Evolutionary conservation across 2,888 invertebrate species (phyloP).

Genomic region (Muschampia plurimacula): DNA sequence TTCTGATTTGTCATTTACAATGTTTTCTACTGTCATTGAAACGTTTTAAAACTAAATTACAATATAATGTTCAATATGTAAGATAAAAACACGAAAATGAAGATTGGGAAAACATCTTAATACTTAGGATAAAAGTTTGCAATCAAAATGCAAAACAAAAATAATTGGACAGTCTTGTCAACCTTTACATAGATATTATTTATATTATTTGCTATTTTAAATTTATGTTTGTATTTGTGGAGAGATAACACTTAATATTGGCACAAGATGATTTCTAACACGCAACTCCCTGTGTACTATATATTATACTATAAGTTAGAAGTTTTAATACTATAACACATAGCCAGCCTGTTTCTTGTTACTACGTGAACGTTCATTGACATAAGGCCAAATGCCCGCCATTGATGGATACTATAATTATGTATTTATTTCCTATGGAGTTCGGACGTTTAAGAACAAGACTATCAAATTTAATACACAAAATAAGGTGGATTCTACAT

Average conservation of each 20-base stretch:
- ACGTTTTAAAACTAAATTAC: no score
- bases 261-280: constrained; percentile 68
- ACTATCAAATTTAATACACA: constrained; percentile 3
- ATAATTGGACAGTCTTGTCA: neutral
- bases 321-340: neutral
- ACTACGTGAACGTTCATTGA: no score
- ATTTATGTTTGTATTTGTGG: neutral
- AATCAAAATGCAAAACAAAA: neutral
- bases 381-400: no score
- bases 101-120: no score
- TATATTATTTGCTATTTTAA: neutral
- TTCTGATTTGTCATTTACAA: no score
- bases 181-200: neutral
- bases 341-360: no score
- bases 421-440: neutral
- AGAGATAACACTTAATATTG: constrained; percentile 57
- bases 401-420: no score
- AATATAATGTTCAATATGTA: no score
- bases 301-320: neutral
- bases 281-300: constrained; percentile 33
- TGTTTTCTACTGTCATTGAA: no score
- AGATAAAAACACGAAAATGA: no score
- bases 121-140: neutral
- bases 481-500: constrained; percentile 8
- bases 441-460: constrained; percentile 21